Evolutionary conservation across 2,113 vertebrate genomes (phyloP), one percentile per base, ranked within the genome.

Genomic region (Mesocricetus auratus): DNA sequence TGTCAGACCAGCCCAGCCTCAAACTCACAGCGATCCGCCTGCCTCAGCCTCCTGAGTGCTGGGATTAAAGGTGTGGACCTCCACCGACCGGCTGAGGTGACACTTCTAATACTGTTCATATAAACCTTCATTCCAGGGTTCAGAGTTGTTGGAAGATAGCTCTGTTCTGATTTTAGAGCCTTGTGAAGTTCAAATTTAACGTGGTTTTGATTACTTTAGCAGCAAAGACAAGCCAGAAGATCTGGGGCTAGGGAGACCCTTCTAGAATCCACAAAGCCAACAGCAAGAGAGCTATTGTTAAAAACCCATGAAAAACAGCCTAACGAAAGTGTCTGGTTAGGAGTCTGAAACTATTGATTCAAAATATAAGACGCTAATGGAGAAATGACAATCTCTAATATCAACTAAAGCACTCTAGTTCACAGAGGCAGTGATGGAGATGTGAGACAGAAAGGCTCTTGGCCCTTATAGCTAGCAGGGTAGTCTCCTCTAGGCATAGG

Each of bases 341-440:
- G 47, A 73, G 24, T 47, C 87, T 78, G 62, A 92, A 94, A 71
- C 31, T 81, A 94, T 81, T 50, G 45, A 96, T 89, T 90, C 71
- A 79, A 96, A 96, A 90, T 66, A 71, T 53, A 82, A 87, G 83
- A 85, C 91, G 60, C 24, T 3, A 95, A 62, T 88, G 22, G 53
- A 66, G 47, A 85, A 94, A 96, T 90, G 73, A 95, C 50, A 62
- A 95, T 90, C 21, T 73, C 47, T 21, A 94, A 47, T 68, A 78
- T 19, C 94, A 75, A 79, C 93, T 86, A 92, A 47, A 97, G 64
- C 26, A 88, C 90, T 94, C 39, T 86, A 82, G 90, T 88, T 93
- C 81, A 90, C 96, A 96, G 42, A 94, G 31, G 31, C 60, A 89
- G 86, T 79, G 68, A 92, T 62, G 56, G 45, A 77, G 90, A 95